Evolutionary conservation across 2,797 vertebrate species (phyloP), one percentile per base, ranked within the genome.

Genomic region (Chiloscyllium punctatum): DNA sequence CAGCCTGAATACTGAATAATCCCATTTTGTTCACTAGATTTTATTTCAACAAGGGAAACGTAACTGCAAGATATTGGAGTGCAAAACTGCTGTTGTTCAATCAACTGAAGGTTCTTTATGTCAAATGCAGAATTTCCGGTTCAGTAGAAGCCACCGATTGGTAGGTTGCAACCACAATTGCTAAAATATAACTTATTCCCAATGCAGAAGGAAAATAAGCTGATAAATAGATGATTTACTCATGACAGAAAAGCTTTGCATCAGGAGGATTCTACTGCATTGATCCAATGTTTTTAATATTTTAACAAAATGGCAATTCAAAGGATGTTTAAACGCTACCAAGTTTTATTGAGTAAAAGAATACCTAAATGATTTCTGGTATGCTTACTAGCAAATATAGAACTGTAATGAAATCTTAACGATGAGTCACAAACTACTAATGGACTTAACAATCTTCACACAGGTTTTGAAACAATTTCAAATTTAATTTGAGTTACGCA

Each of bases 311-410:
- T 11, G 53, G 23, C 23, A 37, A 57, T 21, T 66, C 57, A 91
- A 27, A 74, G 94, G 16, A 48, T 30, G 74, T 72, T 57, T 15
- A 51, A 33, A 77, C 77, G 71, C 71, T 21, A 57, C 57, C 86
- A 90, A 90, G 87, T 62, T 90, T 62, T 90, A 27, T 90, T 90
- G 30, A 53, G 27, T 95, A 69, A 71, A 77, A 51, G 51, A n/a
- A 77, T 53, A 77, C 16, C 51, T 53, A 30, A 74, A 53, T 77
- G 48, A 33, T 18, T 62, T n/a, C 27, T 25, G n/a, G 66, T 21
- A 9, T 1, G 8, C 30, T 8, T 53, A 27, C 25, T 33, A 94
- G 8, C 27, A 30, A 74, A 94, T 53, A 27, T 74, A 95, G 71
- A 95, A 51, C 68, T 94, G 25, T 15, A 72, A 16, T 95, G 48